Evolutionary conservation across 2,797 vertebrate species (phyloP).

Genomic region (Buceros bicornis): DNA sequence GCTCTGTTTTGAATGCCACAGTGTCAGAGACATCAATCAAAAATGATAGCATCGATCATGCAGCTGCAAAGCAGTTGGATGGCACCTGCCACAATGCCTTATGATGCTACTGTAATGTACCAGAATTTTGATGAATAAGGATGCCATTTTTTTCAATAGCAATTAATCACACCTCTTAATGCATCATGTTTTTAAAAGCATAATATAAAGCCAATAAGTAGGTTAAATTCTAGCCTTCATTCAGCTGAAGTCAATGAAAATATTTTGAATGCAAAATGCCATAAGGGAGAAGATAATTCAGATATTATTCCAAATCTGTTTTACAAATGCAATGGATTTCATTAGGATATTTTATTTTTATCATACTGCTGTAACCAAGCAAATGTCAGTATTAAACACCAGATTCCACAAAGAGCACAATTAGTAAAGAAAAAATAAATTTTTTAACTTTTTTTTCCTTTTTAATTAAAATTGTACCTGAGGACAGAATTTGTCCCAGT

Average conservation of each 20-base stretch:
- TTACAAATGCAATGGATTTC: neutral
- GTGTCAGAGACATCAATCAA: slow-evolving; percentile 64
- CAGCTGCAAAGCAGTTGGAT: neutral
- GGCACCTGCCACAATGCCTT: slow-evolving; percentile 55
- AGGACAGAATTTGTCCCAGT: neutral
- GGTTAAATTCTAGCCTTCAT: neutral
- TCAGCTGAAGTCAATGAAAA: neutral
- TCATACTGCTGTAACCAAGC: neutral
- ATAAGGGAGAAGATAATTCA: neutral
- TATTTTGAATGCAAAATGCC: neutral
- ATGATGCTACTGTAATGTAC: neutral
- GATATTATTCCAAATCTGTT: neutral
- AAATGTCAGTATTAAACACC: neutral
- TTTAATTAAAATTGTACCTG: neutral
- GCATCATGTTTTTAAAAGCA: neutral
- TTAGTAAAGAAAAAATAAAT: neutral
- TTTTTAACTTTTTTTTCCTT: no score
- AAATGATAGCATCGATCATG: slow-evolving; percentile 52
- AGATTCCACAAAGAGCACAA: neutral
- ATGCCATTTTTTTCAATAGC: neutral
- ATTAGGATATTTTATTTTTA: neutral
- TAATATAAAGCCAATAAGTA: slow-evolving; percentile 18
- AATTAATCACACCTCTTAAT: slow-evolving; percentile 65
- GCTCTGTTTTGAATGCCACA: slow-evolving; percentile 10
- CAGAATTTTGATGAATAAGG: slow-evolving; percentile 61